Conservation (phyloP, 2,113 vertebrate species). For the Rynchops niger region DNA sequence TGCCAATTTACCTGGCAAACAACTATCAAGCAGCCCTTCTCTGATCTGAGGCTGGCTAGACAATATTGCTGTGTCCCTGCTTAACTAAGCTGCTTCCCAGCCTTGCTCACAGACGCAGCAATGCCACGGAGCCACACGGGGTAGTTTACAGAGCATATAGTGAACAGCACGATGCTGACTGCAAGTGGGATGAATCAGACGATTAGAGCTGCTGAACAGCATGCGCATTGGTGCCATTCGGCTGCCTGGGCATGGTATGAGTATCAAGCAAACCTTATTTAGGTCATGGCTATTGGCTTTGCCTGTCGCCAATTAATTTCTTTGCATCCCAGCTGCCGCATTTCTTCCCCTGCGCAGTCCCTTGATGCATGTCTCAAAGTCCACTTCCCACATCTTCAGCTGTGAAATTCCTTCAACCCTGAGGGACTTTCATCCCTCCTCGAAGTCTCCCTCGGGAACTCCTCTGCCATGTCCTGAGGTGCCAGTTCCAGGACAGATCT, state of each 20-base stretch:
- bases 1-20: not conserved
- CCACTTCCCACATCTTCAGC: not conserved
- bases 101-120: not conserved
- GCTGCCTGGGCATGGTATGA: not conserved
- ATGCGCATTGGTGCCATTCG: not conserved
- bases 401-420: not conserved
- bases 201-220: not conserved
- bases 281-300: not conserved
- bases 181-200: not conserved
- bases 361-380: not conserved
- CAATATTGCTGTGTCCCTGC: not conserved
- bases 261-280: not conserved
- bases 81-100: not conserved
- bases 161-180: not conserved
- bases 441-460: not conserved
- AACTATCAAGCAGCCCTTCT: not conserved
- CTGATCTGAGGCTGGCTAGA: not conserved
- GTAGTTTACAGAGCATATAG: not conserved
- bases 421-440: not conserved
- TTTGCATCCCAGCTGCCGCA: not conserved
- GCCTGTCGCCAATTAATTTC: not conserved
- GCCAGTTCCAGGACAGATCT: not conserved
- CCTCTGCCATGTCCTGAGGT: not conserved
- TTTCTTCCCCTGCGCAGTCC: not conserved
- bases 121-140: not conserved